These are phyloP conservation scores for Lampris megalopsis DNA, from an alignment of 2,113 vertebrate species.

Conservation along the genomic window DNA sequence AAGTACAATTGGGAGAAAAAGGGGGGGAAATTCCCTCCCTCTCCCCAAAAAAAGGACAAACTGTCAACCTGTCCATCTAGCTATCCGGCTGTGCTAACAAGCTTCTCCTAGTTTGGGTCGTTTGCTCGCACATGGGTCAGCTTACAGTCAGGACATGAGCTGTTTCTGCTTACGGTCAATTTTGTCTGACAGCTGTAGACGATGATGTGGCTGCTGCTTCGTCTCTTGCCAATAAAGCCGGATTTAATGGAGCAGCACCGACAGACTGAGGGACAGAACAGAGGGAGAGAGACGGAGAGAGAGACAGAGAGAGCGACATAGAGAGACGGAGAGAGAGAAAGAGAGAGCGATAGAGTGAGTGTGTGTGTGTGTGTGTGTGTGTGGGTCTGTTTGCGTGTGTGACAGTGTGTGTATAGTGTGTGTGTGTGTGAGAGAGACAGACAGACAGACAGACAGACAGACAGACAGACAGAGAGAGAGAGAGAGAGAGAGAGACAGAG, in stretches of 20 bases:
- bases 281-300: slow-evolving; percentile 11
- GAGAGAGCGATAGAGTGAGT: no score
- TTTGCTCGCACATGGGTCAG: background rate
- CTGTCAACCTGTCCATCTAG: no score
- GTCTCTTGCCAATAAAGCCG: slow-evolving; percentile 26
- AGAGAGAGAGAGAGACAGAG: slow-evolving; percentile 13
- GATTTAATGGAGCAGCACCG: slow-evolving; percentile 14
- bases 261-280: slow-evolving; percentile 27
- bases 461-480: slow-evolving; percentile 25
- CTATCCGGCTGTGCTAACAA: background rate
- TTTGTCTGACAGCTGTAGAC: slow-evolving; percentile 24
- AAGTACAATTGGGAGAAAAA: no score
- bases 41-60: no score
- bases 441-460: slow-evolving; percentile 34
- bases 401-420: no score
- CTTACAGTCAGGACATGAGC: slow-evolving; percentile 1
- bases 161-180: slow-evolving; percentile 29
- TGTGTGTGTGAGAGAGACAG: no score
- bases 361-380: no score
- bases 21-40: no score
- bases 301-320: no score
- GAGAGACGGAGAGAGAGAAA: background rate
- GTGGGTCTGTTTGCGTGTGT: no score
- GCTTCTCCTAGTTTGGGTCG: background rate
- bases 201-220: slow-evolving; percentile 48